A percentile compares a stretch with the other conserved stretches of the same genome.
Conservation (phyloP, 2,113 vertebrate genomes). For the Gracilinanus agilis region DNA sequence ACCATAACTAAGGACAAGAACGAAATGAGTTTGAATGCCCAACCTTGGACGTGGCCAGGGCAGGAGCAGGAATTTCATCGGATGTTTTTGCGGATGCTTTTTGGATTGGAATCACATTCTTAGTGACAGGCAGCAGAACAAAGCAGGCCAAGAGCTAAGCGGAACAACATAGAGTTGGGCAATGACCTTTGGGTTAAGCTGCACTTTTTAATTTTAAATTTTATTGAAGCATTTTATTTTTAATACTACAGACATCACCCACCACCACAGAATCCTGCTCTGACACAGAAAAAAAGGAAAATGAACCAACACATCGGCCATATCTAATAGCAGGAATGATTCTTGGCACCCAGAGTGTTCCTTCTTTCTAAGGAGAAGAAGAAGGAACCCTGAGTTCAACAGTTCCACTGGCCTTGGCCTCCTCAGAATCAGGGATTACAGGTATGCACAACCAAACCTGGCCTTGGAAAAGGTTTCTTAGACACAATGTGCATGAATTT, state of each 20-base stretch:
- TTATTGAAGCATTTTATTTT: constrained; percentile 11
- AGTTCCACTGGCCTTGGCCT: neutral
- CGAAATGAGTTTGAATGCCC: constrained; percentile 48
- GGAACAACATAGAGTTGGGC: neutral
- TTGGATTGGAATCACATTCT: neutral
- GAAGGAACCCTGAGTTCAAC: neutral
- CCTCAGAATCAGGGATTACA: neutral
- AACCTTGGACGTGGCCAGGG: constrained; percentile 4
- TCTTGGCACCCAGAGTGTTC: neutral
- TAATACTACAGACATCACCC: neutral
- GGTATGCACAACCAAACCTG: neutral
- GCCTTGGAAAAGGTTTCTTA: neutral
- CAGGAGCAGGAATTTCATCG: neutral
- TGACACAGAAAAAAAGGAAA: neutral
- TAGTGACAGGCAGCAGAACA: neutral
- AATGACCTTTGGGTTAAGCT: neutral
- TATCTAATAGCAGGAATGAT: too few species aligned
- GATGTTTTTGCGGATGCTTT: neutral
- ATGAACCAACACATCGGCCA: neutral
- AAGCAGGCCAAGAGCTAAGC: rapidly evolving
- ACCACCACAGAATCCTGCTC: neutral
- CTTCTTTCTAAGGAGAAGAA: neutral
- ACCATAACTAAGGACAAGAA: constrained; percentile 26
- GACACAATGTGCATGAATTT: neutral
- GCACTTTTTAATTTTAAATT: neutral